These are phyloP conservation scores for Nothobranchius kuhntae DNA, from an alignment of 2,113 vertebrate species.

Conservation along the genomic window DNA sequence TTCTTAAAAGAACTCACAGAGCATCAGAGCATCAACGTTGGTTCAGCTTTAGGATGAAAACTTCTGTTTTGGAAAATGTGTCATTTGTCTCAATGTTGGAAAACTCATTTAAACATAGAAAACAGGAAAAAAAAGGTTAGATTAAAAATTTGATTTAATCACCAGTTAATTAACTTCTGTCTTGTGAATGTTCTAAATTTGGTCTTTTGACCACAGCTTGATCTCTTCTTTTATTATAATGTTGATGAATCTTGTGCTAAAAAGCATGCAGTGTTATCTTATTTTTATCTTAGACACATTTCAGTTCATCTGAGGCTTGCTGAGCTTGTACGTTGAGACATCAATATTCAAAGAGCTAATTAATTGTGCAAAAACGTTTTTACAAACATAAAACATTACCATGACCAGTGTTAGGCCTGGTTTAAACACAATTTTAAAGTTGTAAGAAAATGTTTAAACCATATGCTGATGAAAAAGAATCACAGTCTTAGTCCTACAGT, in stretches of 20 bases:
- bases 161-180: slow-evolving; percentile 14
- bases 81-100: slow-evolving; percentile 25
- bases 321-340: background rate
- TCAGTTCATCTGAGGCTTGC: too few relatives aligned
- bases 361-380: too few relatives aligned
- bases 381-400: too few relatives aligned
- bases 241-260: background rate
- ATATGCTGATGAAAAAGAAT: too few relatives aligned
- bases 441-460: too few relatives aligned
- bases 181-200: slow-evolving; percentile 8
- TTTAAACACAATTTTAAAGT: too few relatives aligned
- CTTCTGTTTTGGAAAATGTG: slow-evolving; percentile 24
- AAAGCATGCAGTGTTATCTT: background rate
- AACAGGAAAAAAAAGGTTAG: slow-evolving; percentile 19
- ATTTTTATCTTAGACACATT: too few relatives aligned
- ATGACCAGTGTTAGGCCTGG: too few relatives aligned
- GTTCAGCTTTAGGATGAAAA: slow-evolving; percentile 23
- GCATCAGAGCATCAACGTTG: slow-evolving; percentile 45
- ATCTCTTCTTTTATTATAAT: slow-evolving; percentile 1
- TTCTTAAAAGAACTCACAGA: slow-evolving; percentile 44
- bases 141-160: slow-evolving; percentile 48
- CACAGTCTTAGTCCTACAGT: too few relatives aligned
- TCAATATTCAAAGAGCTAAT: too few relatives aligned
- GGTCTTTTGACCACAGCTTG: slow-evolving; percentile 4
- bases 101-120: too few relatives aligned